phyloP scores from a whole-genome alignment of 2,113 vertebrate genomes.

The Gobio gobio region DNA sequence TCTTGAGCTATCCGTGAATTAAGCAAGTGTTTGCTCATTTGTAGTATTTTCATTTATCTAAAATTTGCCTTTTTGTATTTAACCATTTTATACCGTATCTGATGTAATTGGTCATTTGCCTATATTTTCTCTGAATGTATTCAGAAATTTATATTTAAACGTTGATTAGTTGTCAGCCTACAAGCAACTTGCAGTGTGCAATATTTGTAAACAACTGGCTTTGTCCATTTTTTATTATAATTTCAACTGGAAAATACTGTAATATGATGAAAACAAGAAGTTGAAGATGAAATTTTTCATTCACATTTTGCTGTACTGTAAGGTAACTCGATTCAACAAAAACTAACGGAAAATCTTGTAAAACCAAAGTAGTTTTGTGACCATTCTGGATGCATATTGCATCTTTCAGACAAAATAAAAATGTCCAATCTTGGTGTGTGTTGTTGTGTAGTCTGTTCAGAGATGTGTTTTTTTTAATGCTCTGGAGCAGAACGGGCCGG shows the following conservation, averaged over 20 bases:
- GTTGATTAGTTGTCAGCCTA: conserved; percentile 54
- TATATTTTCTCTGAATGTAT: conserved; percentile 51
- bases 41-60: conserved; percentile 71
- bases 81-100: conserved; percentile 59
- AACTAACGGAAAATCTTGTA: conserved; percentile 44
- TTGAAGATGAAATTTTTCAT: conserved; percentile 38
- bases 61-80: conserved; percentile 75
- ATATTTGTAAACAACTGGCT: conserved; percentile 61
- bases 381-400: conserved; percentile 72
- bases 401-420: conserved; percentile 77
- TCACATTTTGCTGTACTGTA: conserved; percentile 45
- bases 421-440: conserved; percentile 54
- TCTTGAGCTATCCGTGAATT: background rate
- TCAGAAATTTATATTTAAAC: conserved; percentile 64
- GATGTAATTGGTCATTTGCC: conserved; percentile 59
- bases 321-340: conserved; percentile 50
- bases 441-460: conserved; percentile 10
- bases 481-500: background rate
- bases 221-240: conserved; percentile 44
- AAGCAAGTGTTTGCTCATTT: conserved; percentile 42
- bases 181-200: conserved; percentile 65
- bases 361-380: conserved; percentile 78
- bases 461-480: background rate
- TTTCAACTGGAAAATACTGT: conserved; percentile 47
- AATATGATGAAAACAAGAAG: conserved; percentile 21